These are phyloP conservation scores for Ephialtes manifestator DNA, from an alignment of 2,888 invertebrate genomes.

Conservation along the genomic window DNA sequence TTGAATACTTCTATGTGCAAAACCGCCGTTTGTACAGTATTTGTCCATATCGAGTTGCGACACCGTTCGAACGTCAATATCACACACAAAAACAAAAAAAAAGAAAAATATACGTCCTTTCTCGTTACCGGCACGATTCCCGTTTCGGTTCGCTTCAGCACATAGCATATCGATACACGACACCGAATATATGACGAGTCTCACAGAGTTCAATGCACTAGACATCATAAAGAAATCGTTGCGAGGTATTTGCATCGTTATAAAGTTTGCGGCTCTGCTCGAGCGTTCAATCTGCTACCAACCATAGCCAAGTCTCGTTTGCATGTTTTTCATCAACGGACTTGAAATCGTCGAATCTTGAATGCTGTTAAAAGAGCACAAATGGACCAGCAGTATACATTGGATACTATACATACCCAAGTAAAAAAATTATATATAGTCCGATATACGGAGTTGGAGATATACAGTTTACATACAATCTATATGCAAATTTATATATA, in stretches of 20 bases:
- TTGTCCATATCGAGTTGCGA: neutral
- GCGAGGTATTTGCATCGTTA: conserved; percentile 53
- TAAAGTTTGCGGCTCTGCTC: conserved; percentile 46
- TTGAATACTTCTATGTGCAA: neutral
- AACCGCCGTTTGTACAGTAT: neutral
- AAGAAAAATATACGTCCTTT: conserved; percentile 12
- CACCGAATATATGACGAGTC: conserved; percentile 10
- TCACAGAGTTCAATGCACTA: conserved; percentile 12
- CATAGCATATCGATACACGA: conserved; percentile 28
- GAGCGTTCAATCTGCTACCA: conserved; percentile 19
- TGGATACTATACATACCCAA: neutral
- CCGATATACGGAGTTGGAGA: too few species aligned
- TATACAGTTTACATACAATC: too few species aligned
- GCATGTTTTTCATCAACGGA: conserved; percentile 29
- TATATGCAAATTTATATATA: too few species aligned
- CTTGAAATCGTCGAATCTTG: conserved; percentile 19
- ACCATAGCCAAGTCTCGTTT: conserved; percentile 35
- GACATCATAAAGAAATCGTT: conserved; percentile 13
- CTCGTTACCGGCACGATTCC: conserved; percentile 30
- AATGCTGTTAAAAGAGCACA: conserved; percentile 16
- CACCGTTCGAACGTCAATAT: conserved; percentile 10
- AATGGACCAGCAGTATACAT: conserved; percentile 3
- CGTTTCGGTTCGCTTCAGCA: conserved; percentile 1
- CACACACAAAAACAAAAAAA: neutral
- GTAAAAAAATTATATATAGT: too few species aligned